Evolutionary conservation across 1,140 invertebrate genomes (phyloP).

Genomic region (Rhagoletis pomonella): DNA sequence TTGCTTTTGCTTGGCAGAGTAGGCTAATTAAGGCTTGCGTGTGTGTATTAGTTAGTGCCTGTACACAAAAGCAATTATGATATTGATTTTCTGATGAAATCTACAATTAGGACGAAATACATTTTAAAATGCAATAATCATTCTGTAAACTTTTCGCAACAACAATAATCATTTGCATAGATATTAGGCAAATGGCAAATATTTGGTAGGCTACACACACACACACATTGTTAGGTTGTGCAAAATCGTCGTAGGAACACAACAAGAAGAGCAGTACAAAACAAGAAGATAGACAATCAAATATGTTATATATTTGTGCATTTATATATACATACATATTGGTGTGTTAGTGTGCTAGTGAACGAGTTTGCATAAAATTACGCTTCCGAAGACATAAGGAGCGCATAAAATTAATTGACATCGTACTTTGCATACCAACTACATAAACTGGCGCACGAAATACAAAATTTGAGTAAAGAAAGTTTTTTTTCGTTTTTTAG

Average conservation of each 20-base stretch:
- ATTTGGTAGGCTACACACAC: constrained; percentile 1
- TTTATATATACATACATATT: not conserved
- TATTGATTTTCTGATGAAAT: constrained; percentile 34
- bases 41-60: too few relatives aligned
- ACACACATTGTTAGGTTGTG: not conserved
- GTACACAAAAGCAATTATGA: not conserved
- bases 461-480: not conserved
- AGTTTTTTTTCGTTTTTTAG: not conserved
- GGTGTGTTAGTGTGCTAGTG: not conserved
- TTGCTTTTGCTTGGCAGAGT: not conserved
- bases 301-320: too few relatives aligned
- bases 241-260: not conserved
- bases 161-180: constrained; percentile 45
- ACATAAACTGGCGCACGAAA: not conserved
- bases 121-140: constrained; percentile 33
- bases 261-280: not conserved
- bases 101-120: constrained; percentile 6
- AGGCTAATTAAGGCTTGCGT: not conserved
- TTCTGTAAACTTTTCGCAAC: constrained; percentile 18
- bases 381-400: constrained; percentile 27
- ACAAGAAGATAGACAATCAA: not conserved
- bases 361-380: constrained; percentile 46
- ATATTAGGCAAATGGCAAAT: constrained; percentile 25
- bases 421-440: constrained; percentile 11
- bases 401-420: constrained; percentile 31